A percentile compares a stretch with the other conserved stretches of the same genome.
These are phyloP conservation scores for Coracias cyanogaster DNA, from an alignment of 2,797 vertebrate genomes.

Conservation along the genomic window DNA sequence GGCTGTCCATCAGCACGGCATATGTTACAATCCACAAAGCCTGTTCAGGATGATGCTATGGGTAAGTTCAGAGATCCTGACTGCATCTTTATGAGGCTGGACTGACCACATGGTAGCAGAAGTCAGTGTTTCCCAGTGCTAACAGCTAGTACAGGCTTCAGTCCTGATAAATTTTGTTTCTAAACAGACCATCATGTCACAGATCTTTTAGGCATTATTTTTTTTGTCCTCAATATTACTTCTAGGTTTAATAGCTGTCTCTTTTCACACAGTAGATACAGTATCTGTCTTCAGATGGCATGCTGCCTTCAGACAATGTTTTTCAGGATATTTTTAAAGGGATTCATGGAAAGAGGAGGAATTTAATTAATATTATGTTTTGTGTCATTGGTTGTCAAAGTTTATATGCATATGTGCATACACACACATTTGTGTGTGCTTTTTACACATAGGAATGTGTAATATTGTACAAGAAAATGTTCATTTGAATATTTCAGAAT, in stretches of 20 bases:
- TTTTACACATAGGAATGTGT: background rate
- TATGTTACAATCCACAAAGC: background rate
- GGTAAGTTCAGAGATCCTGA: background rate
- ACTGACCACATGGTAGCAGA: background rate
- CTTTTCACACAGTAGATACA: background rate
- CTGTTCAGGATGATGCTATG: background rate
- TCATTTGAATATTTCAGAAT: background rate
- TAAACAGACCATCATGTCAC: background rate
- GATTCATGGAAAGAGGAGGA: background rate
- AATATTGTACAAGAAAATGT: background rate
- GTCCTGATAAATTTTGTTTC: background rate
- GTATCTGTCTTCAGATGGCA: background rate
- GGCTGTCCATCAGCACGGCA: background rate
- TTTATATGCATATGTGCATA: background rate
- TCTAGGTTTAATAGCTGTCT: background rate
- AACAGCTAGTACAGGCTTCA: background rate
- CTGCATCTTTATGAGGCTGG: background rate
- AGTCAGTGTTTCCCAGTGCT: background rate
- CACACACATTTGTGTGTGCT: background rate
- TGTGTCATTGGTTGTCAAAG: background rate
- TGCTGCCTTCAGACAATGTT: background rate
- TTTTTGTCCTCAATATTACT: background rate
- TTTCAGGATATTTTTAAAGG: background rate
- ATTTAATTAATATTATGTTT: background rate
- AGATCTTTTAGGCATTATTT: background rate